Conservation (phyloP, 2,113 vertebrate species). For the Callaeas wilsoni region DNA sequence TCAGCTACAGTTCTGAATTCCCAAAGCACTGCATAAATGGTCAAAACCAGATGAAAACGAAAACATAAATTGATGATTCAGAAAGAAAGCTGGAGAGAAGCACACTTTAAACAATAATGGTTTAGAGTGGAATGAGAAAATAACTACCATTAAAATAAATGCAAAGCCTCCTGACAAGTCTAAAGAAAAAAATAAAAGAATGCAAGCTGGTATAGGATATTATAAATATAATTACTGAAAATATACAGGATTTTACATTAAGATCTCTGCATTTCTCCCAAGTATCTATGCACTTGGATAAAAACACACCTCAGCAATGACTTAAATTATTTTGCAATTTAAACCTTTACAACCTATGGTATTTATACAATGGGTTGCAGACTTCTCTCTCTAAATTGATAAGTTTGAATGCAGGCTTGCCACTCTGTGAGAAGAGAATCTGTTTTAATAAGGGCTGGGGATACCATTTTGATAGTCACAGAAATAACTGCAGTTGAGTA, state of each 20-base stretch:
- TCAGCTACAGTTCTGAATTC: slow-evolving; percentile 25
- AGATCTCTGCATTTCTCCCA: background rate
- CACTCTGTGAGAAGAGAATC: background rate
- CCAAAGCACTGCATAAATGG: slow-evolving; percentile 7
- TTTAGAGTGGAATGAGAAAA: slow-evolving; percentile 22
- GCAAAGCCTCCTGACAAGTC: background rate
- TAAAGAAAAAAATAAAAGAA: background rate
- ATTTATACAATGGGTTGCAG: background rate
- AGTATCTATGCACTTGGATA: background rate
- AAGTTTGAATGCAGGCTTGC: background rate
- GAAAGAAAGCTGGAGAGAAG: slow-evolving; percentile 15
- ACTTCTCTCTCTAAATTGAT: background rate
- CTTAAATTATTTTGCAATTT: background rate
- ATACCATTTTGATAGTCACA: background rate
- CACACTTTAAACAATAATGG: background rate
- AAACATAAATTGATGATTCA: slow-evolving; percentile 37
- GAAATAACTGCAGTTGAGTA: background rate
- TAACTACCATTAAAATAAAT: background rate
- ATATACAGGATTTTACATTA: background rate
- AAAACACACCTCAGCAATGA: background rate
- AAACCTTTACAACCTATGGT: background rate
- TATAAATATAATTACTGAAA: background rate
- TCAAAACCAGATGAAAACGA: slow-evolving; percentile 50
- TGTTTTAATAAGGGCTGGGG: background rate
- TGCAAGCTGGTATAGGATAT: background rate